A percentile compares a stretch with the other conserved stretches of the same genome.
phyloP scores from a whole-genome alignment of 2,797 vertebrate genomes.

The Gymnoscopelus braueri region DNA sequence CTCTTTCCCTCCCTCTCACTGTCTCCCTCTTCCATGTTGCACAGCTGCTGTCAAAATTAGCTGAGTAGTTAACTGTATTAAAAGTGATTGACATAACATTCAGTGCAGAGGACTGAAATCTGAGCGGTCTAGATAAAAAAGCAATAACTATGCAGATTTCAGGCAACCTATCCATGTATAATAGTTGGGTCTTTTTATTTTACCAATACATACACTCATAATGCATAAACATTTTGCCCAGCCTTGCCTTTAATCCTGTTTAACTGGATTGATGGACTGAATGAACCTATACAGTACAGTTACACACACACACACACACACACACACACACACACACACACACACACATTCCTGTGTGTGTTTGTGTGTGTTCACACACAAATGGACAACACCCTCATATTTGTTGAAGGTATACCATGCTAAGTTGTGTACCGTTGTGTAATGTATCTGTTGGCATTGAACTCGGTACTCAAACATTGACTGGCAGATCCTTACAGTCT shows the following conservation, averaged over 20 bases:
- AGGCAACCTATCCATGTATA: conserved; percentile 22
- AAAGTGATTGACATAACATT: conserved; percentile 1
- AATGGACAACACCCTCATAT: too few relatives aligned
- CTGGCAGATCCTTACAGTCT: neutral
- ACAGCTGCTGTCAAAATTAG: conserved; percentile 47
- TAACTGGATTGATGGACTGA: neutral
- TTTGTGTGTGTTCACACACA: too few relatives aligned
- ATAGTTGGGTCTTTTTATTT: neutral
- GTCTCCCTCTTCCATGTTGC: neutral
- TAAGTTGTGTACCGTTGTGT: neutral
- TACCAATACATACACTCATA: neutral
- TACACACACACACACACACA: conserved; percentile 8
- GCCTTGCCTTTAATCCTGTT: neutral
- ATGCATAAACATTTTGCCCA: neutral
- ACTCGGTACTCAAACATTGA: conserved; percentile 1
- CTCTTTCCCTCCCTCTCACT: conserved; percentile 4
- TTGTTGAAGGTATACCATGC: too few relatives aligned
- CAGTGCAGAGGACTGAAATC: neutral
- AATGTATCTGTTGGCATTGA: neutral
- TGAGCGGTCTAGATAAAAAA: neutral
- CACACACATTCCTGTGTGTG: neutral
- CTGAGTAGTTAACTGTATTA: conserved; percentile 22
- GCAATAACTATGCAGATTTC: neutral
- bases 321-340: conserved; percentile 10
- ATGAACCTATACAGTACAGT: neutral